Evolutionary conservation across 2,888 invertebrate genomes (phyloP), one percentile per base, ranked within the genome.

Genomic region (Vanessa cardui): DNA sequence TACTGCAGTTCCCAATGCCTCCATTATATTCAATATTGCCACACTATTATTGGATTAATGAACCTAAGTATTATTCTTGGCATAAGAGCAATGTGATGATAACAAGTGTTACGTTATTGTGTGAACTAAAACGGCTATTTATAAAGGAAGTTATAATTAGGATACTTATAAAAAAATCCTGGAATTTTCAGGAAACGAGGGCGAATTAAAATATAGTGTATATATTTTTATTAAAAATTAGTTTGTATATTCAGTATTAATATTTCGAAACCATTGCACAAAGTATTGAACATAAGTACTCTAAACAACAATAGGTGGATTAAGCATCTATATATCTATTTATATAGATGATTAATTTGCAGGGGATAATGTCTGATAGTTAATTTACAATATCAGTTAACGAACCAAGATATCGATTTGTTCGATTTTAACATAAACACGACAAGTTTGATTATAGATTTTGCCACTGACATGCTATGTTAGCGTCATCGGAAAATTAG

Each of bases 11-110:
- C 78, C 83, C 84, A 85, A 85, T 82, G 82, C 80, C 78, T 78
- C 78, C 78, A 73, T 83, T 82, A 78, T 82, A 79, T 79, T 84
- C 78, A 76, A 74, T 75, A 74, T 61, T 69, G 61, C 67, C 74
- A 75, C 77, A 76, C 76, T 81, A 78, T 82, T 83, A 84, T 84
- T 80, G 83, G 84, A 86, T 83, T 88, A 84, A 84, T 87, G 84
- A 86, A 85, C 85, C 78, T 80, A 74, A 74, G 74, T 77, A 68
- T 71, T 75, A 78, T 77, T 78, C 76, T 76, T 73, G 73, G 73
- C 72, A 71, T 64, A 67, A 68, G 68, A 72, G 69, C 66, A 62
- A 73, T 60, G 26, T 58, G 64, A 56, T 69, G 73, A 74, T 73
- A 74, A 69, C 69, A 69, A 47, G 60, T 62, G 68, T 69, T 66